Percentiles rank a stretch among this genome's conserved stretches.
Conservation (phyloP, 2,888 invertebrate genomes). For the Diploptera punctata region DNA sequence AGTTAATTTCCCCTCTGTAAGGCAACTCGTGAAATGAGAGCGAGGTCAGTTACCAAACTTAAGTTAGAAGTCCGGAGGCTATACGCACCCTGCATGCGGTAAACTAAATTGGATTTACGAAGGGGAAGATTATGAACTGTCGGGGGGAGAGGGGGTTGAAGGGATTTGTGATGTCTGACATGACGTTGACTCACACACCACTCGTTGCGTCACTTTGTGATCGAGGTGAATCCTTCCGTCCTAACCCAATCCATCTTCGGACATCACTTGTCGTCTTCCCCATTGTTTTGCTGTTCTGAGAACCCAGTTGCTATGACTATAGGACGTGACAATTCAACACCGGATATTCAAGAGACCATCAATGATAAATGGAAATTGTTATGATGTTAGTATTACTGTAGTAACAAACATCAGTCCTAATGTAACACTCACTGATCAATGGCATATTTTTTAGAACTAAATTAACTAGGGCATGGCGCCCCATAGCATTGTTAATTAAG, state of each 20-base stretch:
- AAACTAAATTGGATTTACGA: slow-evolving; percentile 36
- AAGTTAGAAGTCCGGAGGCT: slow-evolving; percentile 11
- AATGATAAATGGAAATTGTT: no score
- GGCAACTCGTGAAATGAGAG: neutral
- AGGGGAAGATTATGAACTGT: slow-evolving; percentile 37
- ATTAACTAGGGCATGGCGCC: no score
- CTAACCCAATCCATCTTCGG: slow-evolving; percentile 14
- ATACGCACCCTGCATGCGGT: slow-evolving; percentile 7
- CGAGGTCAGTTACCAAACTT: slow-evolving; percentile 7
- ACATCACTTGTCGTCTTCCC: slow-evolving; percentile 14
- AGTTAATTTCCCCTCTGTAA: no score
- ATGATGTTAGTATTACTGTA: no score
- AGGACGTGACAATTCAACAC: no score
- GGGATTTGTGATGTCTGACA: slow-evolving; percentile 30
- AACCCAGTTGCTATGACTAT: no score
- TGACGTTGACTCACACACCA: slow-evolving; percentile 19
- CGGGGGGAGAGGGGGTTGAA: slow-evolving; percentile 14
- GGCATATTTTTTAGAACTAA: no score
- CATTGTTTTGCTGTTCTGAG: slow-evolving; percentile 26
- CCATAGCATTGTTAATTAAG: no score
- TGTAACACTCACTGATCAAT: no score
- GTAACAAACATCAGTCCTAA: no score
- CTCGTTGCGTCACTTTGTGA: slow-evolving; percentile 13
- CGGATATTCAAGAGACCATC: no score
- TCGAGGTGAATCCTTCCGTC: slow-evolving; percentile 15